These are phyloP conservation scores for Rhinogobio ventralis DNA, from an alignment of 2,797 vertebrate genomes.

Conservation along the genomic window DNA sequence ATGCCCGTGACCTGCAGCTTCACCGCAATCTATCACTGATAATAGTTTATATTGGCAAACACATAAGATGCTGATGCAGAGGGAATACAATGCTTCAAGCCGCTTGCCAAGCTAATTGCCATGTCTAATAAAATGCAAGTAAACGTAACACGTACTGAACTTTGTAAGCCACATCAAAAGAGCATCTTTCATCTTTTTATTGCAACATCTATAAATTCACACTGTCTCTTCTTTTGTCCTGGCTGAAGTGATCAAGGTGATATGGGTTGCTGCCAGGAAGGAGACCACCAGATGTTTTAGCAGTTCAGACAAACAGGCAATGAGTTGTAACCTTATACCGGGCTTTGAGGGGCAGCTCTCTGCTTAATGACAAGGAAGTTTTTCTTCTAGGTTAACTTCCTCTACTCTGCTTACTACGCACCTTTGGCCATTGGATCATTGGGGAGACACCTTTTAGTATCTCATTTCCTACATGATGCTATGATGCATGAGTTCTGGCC, in stretches of 20 bases:
- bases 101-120: constrained; percentile 57
- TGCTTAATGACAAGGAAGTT: not conserved
- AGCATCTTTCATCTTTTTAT: constrained; percentile 55
- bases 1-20: constrained; percentile 50
- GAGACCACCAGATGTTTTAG: constrained; percentile 4
- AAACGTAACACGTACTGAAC: not conserved
- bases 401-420: not conserved
- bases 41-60: constrained; percentile 58
- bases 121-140: constrained; percentile 51
- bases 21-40: constrained; percentile 53
- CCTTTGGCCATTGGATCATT: not conserved
- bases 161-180: constrained; percentile 60
- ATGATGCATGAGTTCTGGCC: not conserved
- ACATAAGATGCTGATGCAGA: constrained; percentile 55
- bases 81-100: constrained; percentile 56
- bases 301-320: not conserved
- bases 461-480: not conserved
- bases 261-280: constrained; percentile 4
- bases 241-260: constrained; percentile 9
- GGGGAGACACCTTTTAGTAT: not conserved
- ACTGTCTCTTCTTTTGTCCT: not conserved
- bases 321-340: not conserved
- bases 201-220: constrained; percentile 42
- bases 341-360: not conserved
- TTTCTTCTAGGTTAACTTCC: not conserved